These are phyloP conservation scores for Suricata suricatta DNA, from an alignment of 2,113 vertebrate genomes.

Conservation along the genomic window DNA sequence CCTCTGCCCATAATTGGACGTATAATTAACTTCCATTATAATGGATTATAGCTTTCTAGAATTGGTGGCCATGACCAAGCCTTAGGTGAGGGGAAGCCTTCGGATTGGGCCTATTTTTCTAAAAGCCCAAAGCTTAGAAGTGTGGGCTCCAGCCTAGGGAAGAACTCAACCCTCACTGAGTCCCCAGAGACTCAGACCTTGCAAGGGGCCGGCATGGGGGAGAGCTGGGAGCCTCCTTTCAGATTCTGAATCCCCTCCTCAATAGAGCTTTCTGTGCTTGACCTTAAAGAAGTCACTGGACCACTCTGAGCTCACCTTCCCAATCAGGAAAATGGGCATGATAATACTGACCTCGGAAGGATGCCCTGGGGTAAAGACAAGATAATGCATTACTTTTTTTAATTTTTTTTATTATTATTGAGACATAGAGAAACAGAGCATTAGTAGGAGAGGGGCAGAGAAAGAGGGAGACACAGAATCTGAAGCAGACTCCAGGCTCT, in stretches of 20 bases:
- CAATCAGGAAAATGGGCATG: not conserved
- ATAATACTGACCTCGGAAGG: not conserved
- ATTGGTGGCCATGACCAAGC: not conserved
- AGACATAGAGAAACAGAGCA: too few relatives aligned
- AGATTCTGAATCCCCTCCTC: not conserved
- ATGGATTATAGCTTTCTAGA: not conserved
- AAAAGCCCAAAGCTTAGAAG: not conserved
- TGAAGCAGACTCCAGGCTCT: too few relatives aligned
- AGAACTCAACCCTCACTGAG: not conserved
- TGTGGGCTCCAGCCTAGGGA: not conserved
- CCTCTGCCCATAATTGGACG: slow-evolving; percentile 5
- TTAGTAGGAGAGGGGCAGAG: too few relatives aligned
- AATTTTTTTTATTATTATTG: too few relatives aligned
- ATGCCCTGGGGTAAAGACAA: not conserved
- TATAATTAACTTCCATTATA: slow-evolving; percentile 58
- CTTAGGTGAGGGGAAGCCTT: not conserved
- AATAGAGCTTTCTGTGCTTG: not conserved
- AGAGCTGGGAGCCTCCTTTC: not conserved
- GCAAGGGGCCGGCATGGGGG: accelerated
- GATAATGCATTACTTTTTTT: too few relatives aligned
- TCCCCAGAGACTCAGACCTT: not conserved
- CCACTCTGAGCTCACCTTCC: not conserved
- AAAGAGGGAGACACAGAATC: too few relatives aligned
- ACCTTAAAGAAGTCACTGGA: not conserved
- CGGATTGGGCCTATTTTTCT: not conserved